A percentile compares a stretch with the other conserved stretches of the same genome.
Conservation (phyloP, 23 tunicate genomes). For the Phallusia fumigata region DNA sequence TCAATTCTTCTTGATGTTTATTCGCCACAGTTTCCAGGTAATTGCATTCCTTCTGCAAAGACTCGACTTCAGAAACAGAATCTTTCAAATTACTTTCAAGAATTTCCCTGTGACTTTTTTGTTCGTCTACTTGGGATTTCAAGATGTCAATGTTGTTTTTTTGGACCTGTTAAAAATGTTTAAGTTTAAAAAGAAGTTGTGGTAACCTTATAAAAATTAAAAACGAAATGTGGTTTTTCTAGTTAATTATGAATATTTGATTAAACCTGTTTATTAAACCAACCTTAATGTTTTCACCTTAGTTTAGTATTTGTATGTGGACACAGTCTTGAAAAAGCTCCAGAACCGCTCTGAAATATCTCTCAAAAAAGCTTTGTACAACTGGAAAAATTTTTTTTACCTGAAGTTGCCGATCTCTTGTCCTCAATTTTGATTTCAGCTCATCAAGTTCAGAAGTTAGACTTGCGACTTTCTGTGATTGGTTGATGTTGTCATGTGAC, state of each 20-base stretch:
- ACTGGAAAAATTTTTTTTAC: constrained; percentile 6
- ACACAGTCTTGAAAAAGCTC: too few relatives aligned
- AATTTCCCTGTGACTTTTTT: neutral
- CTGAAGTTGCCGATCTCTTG: constrained; percentile 59
- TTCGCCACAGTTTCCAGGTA: neutral
- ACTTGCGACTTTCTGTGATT: constrained; percentile 22
- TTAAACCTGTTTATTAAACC: too few relatives aligned
- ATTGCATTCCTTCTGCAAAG: constrained; percentile 1
- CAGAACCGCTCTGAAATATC: too few relatives aligned
- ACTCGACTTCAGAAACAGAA: neutral
- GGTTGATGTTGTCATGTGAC: constrained; percentile 5
- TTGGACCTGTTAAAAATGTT: too few relatives aligned
- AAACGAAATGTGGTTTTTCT: too few relatives aligned
- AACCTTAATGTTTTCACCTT: too few relatives aligned
- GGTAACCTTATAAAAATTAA: too few relatives aligned
- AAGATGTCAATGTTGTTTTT: constrained; percentile 51
- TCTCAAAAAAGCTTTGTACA: too few relatives aligned
- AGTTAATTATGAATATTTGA: too few relatives aligned
- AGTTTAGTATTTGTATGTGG: too few relatives aligned
- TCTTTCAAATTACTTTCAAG: neutral
- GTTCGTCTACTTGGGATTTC: constrained; percentile 14
- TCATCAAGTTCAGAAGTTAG: constrained; percentile 29
- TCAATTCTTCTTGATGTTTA: neutral
- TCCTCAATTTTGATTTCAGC: constrained; percentile 46
- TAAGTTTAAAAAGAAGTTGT: too few relatives aligned